Conservation (phyloP, 2,113 vertebrate species). For the Corvus hawaiiensis region DNA sequence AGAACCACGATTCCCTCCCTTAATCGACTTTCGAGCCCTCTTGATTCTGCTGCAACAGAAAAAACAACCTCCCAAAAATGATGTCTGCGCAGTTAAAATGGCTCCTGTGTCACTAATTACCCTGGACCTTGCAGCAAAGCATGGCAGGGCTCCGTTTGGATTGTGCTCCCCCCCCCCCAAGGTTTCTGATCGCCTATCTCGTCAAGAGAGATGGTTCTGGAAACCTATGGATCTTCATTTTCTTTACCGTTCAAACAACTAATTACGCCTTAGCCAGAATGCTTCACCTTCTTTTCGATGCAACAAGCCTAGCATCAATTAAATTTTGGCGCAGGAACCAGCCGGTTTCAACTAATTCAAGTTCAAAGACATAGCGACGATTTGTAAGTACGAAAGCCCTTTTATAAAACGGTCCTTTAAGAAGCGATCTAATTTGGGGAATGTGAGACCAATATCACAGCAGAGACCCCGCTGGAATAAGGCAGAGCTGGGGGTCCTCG, state of each 20-base stretch:
- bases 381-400: neutral
- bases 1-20: neutral
- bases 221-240: neutral
- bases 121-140: neutral
- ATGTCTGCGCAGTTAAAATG: slow-evolving; percentile 72
- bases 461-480: neutral
- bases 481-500: neutral
- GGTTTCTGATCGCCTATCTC: neutral
- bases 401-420: slow-evolving; percentile 1
- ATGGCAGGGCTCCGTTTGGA: neutral
- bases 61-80: neutral
- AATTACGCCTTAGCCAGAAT: neutral
- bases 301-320: slow-evolving; percentile 1
- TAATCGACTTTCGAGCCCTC: neutral
- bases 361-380: slow-evolving; percentile 77
- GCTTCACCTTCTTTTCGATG: slow-evolving; percentile 24
- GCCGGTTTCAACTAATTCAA: slow-evolving; percentile 68
- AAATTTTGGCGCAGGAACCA: slow-evolving; percentile 43
- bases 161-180: neutral
- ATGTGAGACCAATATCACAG: neutral
- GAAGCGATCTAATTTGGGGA: neutral
- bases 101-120: slow-evolving; percentile 65
- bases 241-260: neutral
- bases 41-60: neutral
- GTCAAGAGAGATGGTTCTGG: neutral